phyloP scores from a whole-genome alignment of 2,797 vertebrate genomes.

The Dallia pectoralis region DNA sequence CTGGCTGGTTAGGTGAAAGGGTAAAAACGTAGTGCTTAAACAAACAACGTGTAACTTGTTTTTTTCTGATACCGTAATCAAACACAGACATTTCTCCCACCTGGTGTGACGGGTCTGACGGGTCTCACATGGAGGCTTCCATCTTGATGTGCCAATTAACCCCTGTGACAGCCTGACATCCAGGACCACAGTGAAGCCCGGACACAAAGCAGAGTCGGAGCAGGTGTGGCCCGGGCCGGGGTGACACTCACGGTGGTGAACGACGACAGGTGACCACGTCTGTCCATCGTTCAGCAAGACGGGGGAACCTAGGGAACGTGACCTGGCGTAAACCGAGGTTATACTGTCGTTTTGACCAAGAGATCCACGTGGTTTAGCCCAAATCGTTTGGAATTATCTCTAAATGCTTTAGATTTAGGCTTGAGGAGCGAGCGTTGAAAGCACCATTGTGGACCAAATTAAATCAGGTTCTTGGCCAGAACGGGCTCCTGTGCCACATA shows the following conservation, averaged over 20 bases:
- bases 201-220: constrained; percentile 14
- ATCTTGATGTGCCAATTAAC: constrained; percentile 11
- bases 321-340: background rate
- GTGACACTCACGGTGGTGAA: constrained; percentile 30
- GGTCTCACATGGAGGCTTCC: background rate
- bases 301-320: constrained; percentile 22
- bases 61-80: no score
- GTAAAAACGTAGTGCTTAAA: no score
- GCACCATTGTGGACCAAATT: background rate
- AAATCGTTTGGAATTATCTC: background rate
- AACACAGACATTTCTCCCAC: no score
- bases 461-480: background rate
- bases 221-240: background rate
- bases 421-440: background rate
- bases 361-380: background rate
- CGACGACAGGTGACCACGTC: constrained; percentile 47
- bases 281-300: constrained; percentile 37
- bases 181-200: background rate
- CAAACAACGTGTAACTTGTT: no score
- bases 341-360: background rate
- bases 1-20: no score
- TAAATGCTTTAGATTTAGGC: background rate
- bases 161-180: background rate
- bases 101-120: background rate
- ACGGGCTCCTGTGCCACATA: background rate